These are phyloP conservation scores for Verasper variegatus DNA, from an alignment of 2,113 vertebrate genomes.

Conservation along the genomic window DNA sequence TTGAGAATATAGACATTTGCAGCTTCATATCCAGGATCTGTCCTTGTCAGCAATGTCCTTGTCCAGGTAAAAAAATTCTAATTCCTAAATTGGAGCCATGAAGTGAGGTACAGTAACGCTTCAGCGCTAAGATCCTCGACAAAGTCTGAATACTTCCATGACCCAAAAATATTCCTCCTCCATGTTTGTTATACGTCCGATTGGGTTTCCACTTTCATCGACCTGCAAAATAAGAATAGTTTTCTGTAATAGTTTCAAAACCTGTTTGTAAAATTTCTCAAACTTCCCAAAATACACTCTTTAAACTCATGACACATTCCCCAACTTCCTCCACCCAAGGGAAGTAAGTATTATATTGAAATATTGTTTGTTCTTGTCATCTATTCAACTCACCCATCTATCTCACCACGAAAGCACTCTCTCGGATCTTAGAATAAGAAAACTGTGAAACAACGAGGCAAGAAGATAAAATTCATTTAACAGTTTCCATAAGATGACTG, in stretches of 20 bases:
- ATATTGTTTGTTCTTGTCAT: neutral
- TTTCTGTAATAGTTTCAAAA: neutral
- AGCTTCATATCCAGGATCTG: neutral
- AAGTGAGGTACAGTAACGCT: neutral
- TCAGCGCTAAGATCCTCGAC: neutral
- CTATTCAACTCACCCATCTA: slow-evolving; percentile 45
- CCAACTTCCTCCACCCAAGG: neutral
- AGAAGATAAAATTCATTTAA: slow-evolving; percentile 17
- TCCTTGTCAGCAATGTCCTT: slow-evolving; percentile 1
- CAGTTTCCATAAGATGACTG: neutral
- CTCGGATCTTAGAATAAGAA: slow-evolving; percentile 51
- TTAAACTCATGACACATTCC: neutral
- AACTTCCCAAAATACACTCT: neutral
- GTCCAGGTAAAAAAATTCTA: neutral
- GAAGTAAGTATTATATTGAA: neutral
- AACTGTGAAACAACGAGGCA: slow-evolving; percentile 45
- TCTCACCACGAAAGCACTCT: slow-evolving; percentile 62
- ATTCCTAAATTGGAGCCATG: neutral
- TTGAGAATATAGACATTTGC: neutral
- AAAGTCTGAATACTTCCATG: neutral
- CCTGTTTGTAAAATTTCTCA: neutral
- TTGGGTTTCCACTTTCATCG: slow-evolving; percentile 1
- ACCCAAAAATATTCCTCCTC: neutral
- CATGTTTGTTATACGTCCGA: neutral
- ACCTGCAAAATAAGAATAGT: slow-evolving; percentile 36